Evolutionary conservation across 2,113 vertebrate species (phyloP), one percentile per base, ranked within the genome.

Genomic region (Hemiprocne comata): DNA sequence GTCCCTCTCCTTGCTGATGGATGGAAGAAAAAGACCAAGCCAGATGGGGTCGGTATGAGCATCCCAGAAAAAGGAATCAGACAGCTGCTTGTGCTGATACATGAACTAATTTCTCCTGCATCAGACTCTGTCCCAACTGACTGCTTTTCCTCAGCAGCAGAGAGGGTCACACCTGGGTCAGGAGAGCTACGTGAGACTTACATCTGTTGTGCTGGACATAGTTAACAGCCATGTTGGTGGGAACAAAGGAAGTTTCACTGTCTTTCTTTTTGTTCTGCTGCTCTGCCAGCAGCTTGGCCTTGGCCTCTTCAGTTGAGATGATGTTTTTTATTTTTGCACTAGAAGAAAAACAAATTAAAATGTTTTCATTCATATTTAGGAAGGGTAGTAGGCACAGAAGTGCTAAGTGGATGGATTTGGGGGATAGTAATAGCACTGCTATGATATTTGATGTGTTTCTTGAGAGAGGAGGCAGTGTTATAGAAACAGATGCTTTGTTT

Each of bases 291-390:
- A 99, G 98, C 55, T 99, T 99, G 48, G 99, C 99, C 97, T 99
- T 99, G 71, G 99, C 99, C 1, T 99, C 99, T 85, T 99, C 99
- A 26, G 99, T 99, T 40, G 97, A 98, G 85, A 99, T 99, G 13
- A 99, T 99, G 85, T 99, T 99, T 95, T 99, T 99, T 70, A 99
- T 99, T 97, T 99, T 99, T 71, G 99, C 99, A 9, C 99, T 99
- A 14, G 21, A 82, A 81, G 44, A 53, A 93, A 54, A 74, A 74
- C 42, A 67, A 50, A 17, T 13, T 42, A 42, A 44, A 54, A 44
- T n/a, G 34, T 0, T 8, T 6, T 77, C 3, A 34, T 4, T 71
- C 8, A 10, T 25, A 28, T 13, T n/a, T 17, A 29, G 29, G 24
- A 81, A 72, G 24, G 5, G 8, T 4, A 74, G 16, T 13, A 71